Percentiles rank a stretch among this genome's conserved stretches.
phyloP scores from a whole-genome alignment of 2,113 vertebrate species.

The Oreotrochilus melanogaster region DNA sequence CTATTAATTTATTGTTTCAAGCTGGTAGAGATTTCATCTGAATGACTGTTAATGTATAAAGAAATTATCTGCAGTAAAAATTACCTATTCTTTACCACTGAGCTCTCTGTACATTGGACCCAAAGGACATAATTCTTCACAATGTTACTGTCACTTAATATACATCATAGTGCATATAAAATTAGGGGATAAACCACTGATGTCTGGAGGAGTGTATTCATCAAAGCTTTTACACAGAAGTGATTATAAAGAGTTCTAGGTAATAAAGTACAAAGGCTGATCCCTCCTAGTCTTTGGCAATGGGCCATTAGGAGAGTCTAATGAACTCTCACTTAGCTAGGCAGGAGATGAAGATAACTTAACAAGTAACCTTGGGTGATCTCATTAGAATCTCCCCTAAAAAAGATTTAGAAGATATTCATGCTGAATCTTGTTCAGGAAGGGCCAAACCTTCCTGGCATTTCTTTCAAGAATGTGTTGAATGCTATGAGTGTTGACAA shows the following conservation, averaged over 20 bases:
- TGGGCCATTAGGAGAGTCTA: not conserved
- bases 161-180: not conserved
- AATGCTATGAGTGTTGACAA: no score
- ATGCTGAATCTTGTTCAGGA: not conserved
- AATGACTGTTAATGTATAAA: not conserved
- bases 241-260: not conserved
- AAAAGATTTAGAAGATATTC: not conserved
- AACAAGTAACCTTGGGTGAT: not conserved
- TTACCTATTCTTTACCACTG: not conserved
- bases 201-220: not conserved
- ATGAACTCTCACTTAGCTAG: not conserved
- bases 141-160: not conserved
- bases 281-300: not conserved
- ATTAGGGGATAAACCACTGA: not conserved
- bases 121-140: not conserved
- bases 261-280: not conserved
- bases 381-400: not conserved
- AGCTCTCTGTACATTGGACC: not conserved
- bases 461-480: not conserved
- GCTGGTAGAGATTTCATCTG: not conserved
- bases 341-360: not conserved
- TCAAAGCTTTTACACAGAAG: not conserved
- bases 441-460: not conserved
- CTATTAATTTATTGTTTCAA: not conserved
- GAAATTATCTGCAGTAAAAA: not conserved